Conservation (phyloP, 2,797 vertebrate genomes). For the Psittacula derbiana region DNA sequence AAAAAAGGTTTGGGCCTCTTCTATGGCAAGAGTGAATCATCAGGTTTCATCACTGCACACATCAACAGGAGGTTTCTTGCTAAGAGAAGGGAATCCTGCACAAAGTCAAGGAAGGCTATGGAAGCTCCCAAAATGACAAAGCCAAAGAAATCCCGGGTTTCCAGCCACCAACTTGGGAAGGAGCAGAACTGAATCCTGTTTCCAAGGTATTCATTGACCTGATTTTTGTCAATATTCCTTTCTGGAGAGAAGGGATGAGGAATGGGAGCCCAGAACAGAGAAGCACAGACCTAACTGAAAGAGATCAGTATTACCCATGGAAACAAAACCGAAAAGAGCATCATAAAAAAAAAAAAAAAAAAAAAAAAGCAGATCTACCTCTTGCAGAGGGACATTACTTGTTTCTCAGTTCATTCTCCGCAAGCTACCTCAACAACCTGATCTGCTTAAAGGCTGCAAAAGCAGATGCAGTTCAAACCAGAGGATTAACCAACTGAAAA, state of each 20-base stretch:
- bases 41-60: background rate
- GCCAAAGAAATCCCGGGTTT: background rate
- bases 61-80: background rate
- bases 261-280: background rate
- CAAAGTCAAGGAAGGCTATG: background rate
- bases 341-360: background rate
- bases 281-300: rapidly evolving
- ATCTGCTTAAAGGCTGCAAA: background rate
- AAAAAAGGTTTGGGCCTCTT: background rate
- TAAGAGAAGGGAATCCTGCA: background rate
- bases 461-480: background rate
- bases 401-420: background rate
- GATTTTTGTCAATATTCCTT: background rate
- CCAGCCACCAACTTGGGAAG: rapidly evolving
- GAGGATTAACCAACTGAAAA: background rate
- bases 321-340: background rate
- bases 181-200: background rate
- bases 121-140: background rate
- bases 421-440: background rate
- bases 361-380: background rate
- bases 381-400: background rate
- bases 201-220: background rate
- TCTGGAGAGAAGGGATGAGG: background rate
- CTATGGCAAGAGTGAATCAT: background rate
- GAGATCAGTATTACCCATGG: background rate